phyloP scores from a whole-genome alignment of 2,113 vertebrate species.

The Boleophthalmus pectinirostris region DNA sequence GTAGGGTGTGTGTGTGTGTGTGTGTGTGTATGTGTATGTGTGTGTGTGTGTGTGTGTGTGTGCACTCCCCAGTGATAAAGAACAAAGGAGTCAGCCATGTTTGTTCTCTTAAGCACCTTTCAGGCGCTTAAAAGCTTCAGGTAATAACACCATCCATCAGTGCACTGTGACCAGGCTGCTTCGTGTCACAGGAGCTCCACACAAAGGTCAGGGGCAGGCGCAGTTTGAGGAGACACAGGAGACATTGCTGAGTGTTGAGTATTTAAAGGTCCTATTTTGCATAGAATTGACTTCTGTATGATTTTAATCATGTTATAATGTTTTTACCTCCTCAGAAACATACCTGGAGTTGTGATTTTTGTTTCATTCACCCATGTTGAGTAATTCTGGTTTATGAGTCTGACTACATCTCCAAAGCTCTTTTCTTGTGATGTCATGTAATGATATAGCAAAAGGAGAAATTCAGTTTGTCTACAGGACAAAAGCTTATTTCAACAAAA shows the following conservation, averaged over 20 bases:
- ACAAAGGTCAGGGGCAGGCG: slow-evolving; percentile 65
- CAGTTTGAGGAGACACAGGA: slow-evolving; percentile 48
- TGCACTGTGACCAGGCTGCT: slow-evolving; percentile 7
- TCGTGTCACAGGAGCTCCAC: slow-evolving; percentile 16
- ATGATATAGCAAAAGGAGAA: too few relatives aligned
- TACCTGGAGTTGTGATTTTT: too few relatives aligned
- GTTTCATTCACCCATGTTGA: too few relatives aligned
- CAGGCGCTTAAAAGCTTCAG: slow-evolving; percentile 73
- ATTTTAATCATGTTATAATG: slow-evolving; percentile 44
- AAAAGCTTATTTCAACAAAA: too few relatives aligned
- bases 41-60: slow-evolving; percentile 19
- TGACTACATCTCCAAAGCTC: too few relatives aligned
- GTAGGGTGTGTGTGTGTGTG: slow-evolving; percentile 7
- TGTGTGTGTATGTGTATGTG: not conserved
- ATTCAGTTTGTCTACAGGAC: too few relatives aligned
- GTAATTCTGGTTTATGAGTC: too few relatives aligned
- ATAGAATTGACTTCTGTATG: slow-evolving; percentile 14
- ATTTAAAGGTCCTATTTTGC: too few relatives aligned
- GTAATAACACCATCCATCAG: slow-evolving; percentile 80
- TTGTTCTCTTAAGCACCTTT: slow-evolving; percentile 75
- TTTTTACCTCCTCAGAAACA: too few relatives aligned
- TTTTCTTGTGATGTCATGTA: too few relatives aligned
- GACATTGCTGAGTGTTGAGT: slow-evolving; percentile 34
- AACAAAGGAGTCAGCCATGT: slow-evolving; percentile 68
- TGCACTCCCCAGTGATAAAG: slow-evolving; percentile 69